These are phyloP conservation scores for Vollenhovia emeryi DNA, from an alignment of 1,140 invertebrate species.

Conservation along the genomic window DNA sequence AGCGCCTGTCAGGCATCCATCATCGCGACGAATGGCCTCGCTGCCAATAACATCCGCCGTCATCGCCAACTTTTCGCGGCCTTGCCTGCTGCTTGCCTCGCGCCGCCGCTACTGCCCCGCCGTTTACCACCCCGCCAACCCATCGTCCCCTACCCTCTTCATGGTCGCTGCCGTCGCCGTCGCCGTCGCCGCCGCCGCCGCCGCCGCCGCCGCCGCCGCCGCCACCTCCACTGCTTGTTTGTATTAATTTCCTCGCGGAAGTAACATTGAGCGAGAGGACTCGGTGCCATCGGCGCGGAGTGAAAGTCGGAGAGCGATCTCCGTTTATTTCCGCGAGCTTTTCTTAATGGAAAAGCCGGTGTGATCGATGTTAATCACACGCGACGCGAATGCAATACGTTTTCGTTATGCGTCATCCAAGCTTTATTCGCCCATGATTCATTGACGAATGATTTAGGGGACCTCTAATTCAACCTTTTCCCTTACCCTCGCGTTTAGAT, in stretches of 20 bases:
- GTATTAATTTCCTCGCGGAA: conserved; percentile 55
- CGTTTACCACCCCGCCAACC: not conserved
- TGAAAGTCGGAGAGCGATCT: conserved; percentile 29
- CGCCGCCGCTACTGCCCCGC: not conserved
- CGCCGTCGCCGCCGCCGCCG: too few relatives aligned
- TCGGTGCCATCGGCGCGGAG: conserved; percentile 8
- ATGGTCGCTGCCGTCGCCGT: not conserved
- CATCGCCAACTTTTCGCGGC: conserved; percentile 81
- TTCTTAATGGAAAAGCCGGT: conserved; percentile 39
- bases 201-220: not conserved
- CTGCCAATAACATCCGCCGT: conserved; percentile 83
- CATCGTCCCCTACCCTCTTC: conserved; percentile 28
- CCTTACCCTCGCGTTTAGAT: not conserved
- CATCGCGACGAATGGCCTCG: conserved; percentile 82
- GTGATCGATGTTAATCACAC: conserved; percentile 37
- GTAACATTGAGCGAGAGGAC: conserved; percentile 29
- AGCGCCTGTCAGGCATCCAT: conserved; percentile 84
- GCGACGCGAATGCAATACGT: conserved; percentile 36
- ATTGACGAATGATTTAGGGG: not conserved
- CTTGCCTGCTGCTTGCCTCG: conserved; percentile 66
- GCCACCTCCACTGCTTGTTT: conserved; percentile 48
- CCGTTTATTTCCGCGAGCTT: conserved; percentile 17
- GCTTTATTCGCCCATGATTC: not conserved
- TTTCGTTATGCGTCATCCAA: not conserved
- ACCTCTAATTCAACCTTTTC: not conserved